These are phyloP conservation scores for Lagopus leucura DNA, from an alignment of 2,113 vertebrate species.

Conservation along the genomic window DNA sequence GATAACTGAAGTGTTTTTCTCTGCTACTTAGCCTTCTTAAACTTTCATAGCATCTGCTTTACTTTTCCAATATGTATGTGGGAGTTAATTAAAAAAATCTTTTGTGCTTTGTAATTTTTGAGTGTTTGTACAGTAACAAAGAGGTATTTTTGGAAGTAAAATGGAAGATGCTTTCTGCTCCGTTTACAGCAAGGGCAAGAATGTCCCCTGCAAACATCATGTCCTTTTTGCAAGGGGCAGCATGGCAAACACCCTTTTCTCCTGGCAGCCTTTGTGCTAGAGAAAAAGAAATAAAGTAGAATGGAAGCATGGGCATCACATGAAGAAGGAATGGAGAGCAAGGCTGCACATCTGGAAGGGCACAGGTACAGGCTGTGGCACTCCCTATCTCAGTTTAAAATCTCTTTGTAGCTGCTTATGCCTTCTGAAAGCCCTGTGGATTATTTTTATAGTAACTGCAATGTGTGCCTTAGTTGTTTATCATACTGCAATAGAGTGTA, in stretches of 20 bases:
- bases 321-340: accelerated
- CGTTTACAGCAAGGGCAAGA: not conserved
- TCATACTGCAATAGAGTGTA: not conserved
- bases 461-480: not conserved
- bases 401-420: constrained; percentile 9
- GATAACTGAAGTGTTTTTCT: not conserved
- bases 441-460: constrained; percentile 15
- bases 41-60: not conserved
- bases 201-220: not conserved
- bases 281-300: not conserved
- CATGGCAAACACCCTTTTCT: not conserved
- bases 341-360: constrained; percentile 15
- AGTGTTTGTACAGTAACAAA: not conserved
- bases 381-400: not conserved
- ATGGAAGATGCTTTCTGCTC: not conserved
- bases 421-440: not conserved
- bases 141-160: not conserved
- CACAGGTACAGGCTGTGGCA: not conserved
- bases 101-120: not conserved
- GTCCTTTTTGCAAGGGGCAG: not conserved
- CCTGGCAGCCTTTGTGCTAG: not conserved
- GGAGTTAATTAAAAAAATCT: not conserved
- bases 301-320: not conserved
- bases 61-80: not conserved
- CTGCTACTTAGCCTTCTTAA: not conserved